Evolutionary conservation across 2,888 invertebrate genomes (phyloP).

Genomic region (Thymelicus acteon): DNA sequence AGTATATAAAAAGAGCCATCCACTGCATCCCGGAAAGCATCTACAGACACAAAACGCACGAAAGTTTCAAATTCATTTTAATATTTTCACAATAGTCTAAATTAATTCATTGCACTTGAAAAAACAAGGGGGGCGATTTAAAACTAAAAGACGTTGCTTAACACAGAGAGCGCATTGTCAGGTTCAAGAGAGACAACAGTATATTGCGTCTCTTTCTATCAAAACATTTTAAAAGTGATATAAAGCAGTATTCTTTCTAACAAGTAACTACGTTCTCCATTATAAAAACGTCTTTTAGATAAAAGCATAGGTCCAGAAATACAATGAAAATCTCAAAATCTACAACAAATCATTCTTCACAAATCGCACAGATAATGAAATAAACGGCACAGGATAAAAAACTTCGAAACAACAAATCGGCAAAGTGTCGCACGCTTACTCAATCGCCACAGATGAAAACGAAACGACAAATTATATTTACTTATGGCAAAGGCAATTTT

Average conservation of each 20-base stretch:
- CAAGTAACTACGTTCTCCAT: not conserved
- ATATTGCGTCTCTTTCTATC: not conserved
- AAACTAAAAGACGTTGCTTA: constrained; percentile 49
- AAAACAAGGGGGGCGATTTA: constrained; percentile 64
- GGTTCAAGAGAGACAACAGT: not conserved
- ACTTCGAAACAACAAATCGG: constrained; percentile 21
- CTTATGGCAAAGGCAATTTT: too few relatives aligned
- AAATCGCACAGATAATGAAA: constrained; percentile 31
- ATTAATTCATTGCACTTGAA: constrained; percentile 63
- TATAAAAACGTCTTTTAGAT: constrained; percentile 12
- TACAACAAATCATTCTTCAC: constrained; percentile 27
- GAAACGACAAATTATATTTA: too few relatives aligned
- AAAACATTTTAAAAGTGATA: not conserved
- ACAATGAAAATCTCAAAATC: constrained; percentile 18
- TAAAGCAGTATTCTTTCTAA: not conserved
- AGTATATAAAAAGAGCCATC: constrained; percentile 41
- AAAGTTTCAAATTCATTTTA: constrained; percentile 84
- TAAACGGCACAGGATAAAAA: constrained; percentile 26
- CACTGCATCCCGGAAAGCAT: constrained; percentile 52
- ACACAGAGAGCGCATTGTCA: constrained; percentile 49
- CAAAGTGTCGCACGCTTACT: constrained; percentile 20
- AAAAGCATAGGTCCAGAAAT: constrained; percentile 35
- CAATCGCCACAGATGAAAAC: not conserved
- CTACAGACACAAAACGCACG: constrained; percentile 45
- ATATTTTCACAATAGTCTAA: constrained; percentile 81